Base-by-base conservation (phyloP, 2,797 vertebrate species). In the Xyrichtys novacula region DNA sequence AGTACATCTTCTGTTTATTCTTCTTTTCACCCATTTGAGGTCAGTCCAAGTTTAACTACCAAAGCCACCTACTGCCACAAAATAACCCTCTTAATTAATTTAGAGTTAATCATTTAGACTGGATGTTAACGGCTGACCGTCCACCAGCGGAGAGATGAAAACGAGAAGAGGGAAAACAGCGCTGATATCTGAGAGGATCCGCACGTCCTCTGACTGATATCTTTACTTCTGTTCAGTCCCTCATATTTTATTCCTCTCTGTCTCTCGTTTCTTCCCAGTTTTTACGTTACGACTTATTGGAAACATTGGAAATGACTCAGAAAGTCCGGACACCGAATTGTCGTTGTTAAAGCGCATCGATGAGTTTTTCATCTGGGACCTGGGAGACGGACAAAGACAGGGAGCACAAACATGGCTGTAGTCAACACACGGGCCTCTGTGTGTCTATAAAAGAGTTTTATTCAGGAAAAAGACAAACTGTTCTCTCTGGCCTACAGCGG, bases 361-460 rank as follows among this genome's bases (percentile, higher is more conserved):
- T 62, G 64, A 49, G 36, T 74, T 66, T 66, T n/a, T 74, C 71
- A 61, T 60, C 4, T 43, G 71, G 61, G 50, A 17, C 15, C 47
- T 3, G 20, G 23, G 48, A 65, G 32, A 39, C 11, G 23, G 48
- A 40, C 12, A 19, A 19, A 55, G 20, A 42, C 22, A 5, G 26
- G 28, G 29, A 39, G 3, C 22, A 17, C 26, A 20, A 50, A 65
- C 55, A 54, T 0, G 25, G 46, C 19, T 1, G 44, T 7, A 26
- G 12, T 38, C 47, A 6, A 28, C 39, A 17, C 15, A 1, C 44
- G 7, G 43, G 40, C 31, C 58, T 57, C 53, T 0, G 22, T 20
- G 61, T 23, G 48, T 60, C 55, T 29, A 61, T 53, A 53, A 69
- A 67, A 53, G 11, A n/a, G 0, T 20, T 71, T 65, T 39, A 65